Conservation (phyloP, 2,888 invertebrate species). For the Aquatica leii region DNA sequence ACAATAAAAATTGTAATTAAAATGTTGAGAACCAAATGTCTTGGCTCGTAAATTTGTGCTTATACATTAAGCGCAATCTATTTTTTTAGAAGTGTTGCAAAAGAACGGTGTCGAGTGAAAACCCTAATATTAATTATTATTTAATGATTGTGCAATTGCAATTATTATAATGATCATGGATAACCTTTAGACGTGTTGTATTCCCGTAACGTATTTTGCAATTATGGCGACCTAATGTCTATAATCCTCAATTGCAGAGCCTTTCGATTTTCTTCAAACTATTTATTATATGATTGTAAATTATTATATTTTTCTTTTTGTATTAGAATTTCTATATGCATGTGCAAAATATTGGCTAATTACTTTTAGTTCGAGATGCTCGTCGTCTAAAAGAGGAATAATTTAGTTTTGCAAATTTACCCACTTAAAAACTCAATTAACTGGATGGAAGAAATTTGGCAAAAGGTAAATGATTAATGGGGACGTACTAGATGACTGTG, state of each 20-base stretch:
- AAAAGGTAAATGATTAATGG: constrained; percentile 12
- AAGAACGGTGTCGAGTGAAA: not conserved
- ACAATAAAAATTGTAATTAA: too few relatives aligned
- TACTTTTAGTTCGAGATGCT: too few relatives aligned
- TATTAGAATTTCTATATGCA: too few relatives aligned
- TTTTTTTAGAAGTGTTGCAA: too few relatives aligned
- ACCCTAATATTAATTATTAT: not conserved
- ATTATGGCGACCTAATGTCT: constrained; percentile 1
- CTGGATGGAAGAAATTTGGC: constrained; percentile 11
- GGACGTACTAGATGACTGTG: constrained; percentile 17
- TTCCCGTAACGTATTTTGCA: constrained; percentile 11
- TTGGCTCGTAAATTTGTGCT: too few relatives aligned
- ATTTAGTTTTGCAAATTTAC: too few relatives aligned
- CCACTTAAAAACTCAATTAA: constrained; percentile 12
- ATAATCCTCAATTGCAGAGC: not conserved
- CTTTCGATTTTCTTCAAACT: constrained; percentile 8
- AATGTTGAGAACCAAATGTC: too few relatives aligned
- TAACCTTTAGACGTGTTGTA: not conserved
- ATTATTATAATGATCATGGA: not conserved
- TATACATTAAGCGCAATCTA: too few relatives aligned
- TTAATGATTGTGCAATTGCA: not conserved
- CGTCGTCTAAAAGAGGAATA: too few relatives aligned
- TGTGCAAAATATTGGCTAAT: too few relatives aligned
- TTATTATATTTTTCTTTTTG: not conserved
- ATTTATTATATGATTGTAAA: constrained; percentile 8